A percentile compares a stretch with the other conserved stretches of the same genome.
Conservation (phyloP, 1,140 invertebrate species). For the Chlorops oryzae region DNA sequence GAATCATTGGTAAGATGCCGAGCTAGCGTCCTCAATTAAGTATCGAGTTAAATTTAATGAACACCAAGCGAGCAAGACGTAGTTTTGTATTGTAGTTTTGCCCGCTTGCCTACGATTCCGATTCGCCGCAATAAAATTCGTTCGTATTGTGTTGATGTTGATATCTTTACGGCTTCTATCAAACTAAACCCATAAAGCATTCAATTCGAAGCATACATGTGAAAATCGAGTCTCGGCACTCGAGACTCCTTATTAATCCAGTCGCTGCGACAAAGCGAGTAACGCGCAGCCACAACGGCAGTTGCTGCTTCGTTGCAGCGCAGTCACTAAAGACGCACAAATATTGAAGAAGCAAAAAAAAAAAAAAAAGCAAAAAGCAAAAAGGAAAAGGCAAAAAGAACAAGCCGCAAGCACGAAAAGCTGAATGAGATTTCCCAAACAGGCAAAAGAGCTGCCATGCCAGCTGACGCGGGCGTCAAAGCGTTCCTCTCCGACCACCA, state of each 20-base stretch:
- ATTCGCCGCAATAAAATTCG: not conserved
- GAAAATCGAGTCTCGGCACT: conserved; percentile 47
- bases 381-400: not conserved
- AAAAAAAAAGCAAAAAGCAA: not conserved
- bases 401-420: not conserved
- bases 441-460: too few species aligned
- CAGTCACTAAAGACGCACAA: conserved; percentile 11
- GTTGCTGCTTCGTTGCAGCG: conserved; percentile 18
- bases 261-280: conserved; percentile 15
- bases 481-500: too few species aligned
- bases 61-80: too few species aligned
- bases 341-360: too few species aligned
- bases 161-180: conserved; percentile 50
- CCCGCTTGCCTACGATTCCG: not conserved
- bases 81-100: too few species aligned
- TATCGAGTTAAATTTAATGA: not conserved
- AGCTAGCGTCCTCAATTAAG: not conserved
- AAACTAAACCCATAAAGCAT: conserved; percentile 50
- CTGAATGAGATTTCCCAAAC: too few species aligned
- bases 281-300: conserved; percentile 4
- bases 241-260: conserved; percentile 48
- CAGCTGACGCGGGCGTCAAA: too few species aligned
- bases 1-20: too few species aligned
- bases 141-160: conserved; percentile 37
- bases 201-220: conserved; percentile 49